Base-by-base conservation (phyloP, 2,888 invertebrate species). In the Drosophila multiciliata region DNA sequence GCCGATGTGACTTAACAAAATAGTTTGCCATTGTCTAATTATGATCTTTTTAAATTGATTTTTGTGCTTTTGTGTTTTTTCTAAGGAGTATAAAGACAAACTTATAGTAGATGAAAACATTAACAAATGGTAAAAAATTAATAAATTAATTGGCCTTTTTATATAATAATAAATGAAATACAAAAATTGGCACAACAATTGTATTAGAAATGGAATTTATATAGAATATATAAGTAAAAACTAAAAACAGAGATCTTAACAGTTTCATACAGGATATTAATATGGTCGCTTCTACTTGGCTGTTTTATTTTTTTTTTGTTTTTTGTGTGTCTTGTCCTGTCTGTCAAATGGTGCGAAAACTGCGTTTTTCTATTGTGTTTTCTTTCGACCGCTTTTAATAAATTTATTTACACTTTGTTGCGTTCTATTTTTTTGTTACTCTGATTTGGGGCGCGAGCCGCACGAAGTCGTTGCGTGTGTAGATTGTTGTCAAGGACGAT, bases 331-430 rank as follows among this genome's bases (percentile, higher is more conserved):
- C 52, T 52, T 36, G 26, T 49, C 53, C 20, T 32, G 45, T 64
- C 15, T 45, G 40, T 75, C 54, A 82, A 87, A 87, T 87, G 82
- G 80, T 82, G 84, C 80, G 82, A 84, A 84, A 82, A 82, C 68
- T 79, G 68, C 66, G 77, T 68, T 78, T 75, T 76, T 66, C 68
- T 45, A 58, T 71, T 72, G 66, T 67, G 59, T 66, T 68, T 77
- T 63, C 26, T 60, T 57, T 73, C 68, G 73, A 58, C 52, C 36
- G 59, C 72, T 68, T 86, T 87, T 86, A 88, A 86, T 87, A 80
- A 68, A 74, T 76, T 86, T 86, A 86, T 79, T 86, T 86, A 82
- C 86, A 87, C 83, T 82, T 87, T 87, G 82, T 77, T 86, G 88
- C 82, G 69, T 83, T 86, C 62, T 54, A 57, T 63, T 54, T 53